Evolutionary conservation across 2,113 vertebrate species (phyloP).

Genomic region (Hippocampus mohnikei): DNA sequence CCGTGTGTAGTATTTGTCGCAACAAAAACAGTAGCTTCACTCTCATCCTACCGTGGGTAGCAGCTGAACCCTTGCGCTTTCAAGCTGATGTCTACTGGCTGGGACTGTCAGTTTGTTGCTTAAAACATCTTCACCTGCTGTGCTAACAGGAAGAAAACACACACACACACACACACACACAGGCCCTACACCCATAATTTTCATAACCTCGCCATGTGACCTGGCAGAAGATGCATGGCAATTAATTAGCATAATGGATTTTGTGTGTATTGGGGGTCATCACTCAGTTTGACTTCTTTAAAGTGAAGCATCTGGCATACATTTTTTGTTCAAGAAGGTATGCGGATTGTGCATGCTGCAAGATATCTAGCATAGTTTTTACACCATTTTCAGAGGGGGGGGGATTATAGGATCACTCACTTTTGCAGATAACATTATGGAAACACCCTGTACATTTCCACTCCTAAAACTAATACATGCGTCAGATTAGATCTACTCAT

Average conservation of each 20-base stretch:
- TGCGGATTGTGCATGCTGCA: no score
- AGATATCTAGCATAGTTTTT: no score
- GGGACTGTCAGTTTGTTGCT: constrained; percentile 29
- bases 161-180: not conserved
- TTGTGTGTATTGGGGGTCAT: not conserved
- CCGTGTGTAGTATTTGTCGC: constrained; percentile 28
- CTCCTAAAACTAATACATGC: no score
- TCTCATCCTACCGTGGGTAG: constrained; percentile 36
- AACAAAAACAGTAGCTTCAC: constrained; percentile 28
- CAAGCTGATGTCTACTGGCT: constrained; percentile 14
- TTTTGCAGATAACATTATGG: no score
- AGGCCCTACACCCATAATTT: not conserved
- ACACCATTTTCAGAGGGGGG: no score
- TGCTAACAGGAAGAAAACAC: constrained; percentile 1
- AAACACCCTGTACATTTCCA: no score
- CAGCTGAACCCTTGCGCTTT: constrained; percentile 39
- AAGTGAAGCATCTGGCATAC: not conserved
- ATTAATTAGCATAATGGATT: not conserved
- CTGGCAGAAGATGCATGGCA: not conserved
- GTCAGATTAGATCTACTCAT: no score
- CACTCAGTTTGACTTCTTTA: not conserved
- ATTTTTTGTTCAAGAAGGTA: no score
- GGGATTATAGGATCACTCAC: no score
- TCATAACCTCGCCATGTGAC: not conserved
- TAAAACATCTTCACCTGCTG: constrained; percentile 38